phyloP scores from a whole-genome alignment of 1,140 invertebrate species.

The Melitaea cinxia region DNA sequence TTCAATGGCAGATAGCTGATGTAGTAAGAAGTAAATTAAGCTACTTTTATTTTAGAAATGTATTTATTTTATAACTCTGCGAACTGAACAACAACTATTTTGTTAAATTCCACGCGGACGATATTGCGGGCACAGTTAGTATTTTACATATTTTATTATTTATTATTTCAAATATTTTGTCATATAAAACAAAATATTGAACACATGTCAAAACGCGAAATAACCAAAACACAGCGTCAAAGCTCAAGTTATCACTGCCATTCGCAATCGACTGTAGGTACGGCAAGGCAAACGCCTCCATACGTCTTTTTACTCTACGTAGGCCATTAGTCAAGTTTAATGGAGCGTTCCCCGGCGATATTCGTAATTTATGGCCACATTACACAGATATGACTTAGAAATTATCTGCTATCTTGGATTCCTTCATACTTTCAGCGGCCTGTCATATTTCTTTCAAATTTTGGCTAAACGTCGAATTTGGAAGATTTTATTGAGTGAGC shows the following conservation, averaged over 20 bases:
- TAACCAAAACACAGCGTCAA: background rate
- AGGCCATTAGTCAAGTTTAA: constrained; percentile 54
- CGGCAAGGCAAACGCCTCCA: constrained; percentile 7
- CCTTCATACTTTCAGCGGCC: constrained; percentile 31
- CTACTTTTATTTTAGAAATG: no score
- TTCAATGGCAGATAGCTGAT: no score
- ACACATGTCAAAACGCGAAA: background rate
- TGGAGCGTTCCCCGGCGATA: constrained; percentile 52
- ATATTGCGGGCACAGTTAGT: no score
- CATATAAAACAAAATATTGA: background rate
- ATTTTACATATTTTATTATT: no score
- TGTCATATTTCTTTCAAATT: constrained; percentile 30
- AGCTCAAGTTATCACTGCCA: constrained; percentile 7
- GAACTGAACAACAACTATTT: no score
- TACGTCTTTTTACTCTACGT: constrained; percentile 27
- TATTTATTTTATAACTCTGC: no score
- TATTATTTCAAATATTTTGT: no score
- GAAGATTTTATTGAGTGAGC: constrained; percentile 6
- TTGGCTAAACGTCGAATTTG: constrained; percentile 27
- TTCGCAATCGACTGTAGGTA: constrained; percentile 7
- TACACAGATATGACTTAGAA: constrained; percentile 36
- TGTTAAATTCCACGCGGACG: no score
- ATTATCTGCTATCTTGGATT: constrained; percentile 36
- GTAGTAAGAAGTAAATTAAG: no score
- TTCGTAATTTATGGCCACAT: constrained; percentile 51